phyloP scores from a whole-genome alignment of 2,888 invertebrate genomes.

The Volucella inflata region DNA sequence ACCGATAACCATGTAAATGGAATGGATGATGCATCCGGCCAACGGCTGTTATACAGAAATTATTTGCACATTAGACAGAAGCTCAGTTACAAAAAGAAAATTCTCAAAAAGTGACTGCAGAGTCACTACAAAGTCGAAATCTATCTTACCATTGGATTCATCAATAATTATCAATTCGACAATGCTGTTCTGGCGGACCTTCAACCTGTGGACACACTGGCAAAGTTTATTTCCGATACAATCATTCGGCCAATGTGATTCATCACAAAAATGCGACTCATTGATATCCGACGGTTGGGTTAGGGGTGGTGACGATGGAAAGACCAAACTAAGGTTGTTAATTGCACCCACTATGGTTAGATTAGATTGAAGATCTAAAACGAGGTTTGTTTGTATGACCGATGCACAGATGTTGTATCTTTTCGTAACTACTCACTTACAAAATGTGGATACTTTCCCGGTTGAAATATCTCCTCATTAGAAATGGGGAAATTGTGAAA shows the following conservation, averaged over 20 bases:
- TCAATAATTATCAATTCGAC: constrained; percentile 81
- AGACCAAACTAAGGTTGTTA: constrained; percentile 90
- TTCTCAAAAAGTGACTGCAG: not conserved
- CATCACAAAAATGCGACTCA: constrained; percentile 79
- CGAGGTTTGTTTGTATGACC: not conserved
- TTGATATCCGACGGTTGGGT: constrained; percentile 85
- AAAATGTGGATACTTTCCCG: constrained; percentile 78
- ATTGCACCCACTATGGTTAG: constrained; percentile 84
- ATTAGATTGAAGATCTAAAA: constrained; percentile 77
- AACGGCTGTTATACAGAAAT: constrained; percentile 77
- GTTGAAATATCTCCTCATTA: constrained; percentile 77
- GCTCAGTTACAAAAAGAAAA: not conserved
- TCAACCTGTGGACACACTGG: constrained; percentile 78
- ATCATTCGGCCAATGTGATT: constrained; percentile 70
- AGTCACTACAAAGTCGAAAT: no score
- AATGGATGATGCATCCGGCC: constrained; percentile 82
- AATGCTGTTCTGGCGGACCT: constrained; percentile 77
- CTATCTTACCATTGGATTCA: constrained; percentile 79
- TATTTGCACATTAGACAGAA: constrained; percentile 6
- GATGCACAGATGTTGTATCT: not conserved
- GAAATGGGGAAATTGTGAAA: constrained; percentile 78
- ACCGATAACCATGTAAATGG: constrained; percentile 82
- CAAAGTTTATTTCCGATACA: constrained; percentile 77
- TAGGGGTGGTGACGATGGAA: constrained; percentile 90
- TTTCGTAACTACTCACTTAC: constrained; percentile 77